Base-by-base conservation (phyloP, 2,797 vertebrate species). In the Odontamblyopus rebecca region DNA sequence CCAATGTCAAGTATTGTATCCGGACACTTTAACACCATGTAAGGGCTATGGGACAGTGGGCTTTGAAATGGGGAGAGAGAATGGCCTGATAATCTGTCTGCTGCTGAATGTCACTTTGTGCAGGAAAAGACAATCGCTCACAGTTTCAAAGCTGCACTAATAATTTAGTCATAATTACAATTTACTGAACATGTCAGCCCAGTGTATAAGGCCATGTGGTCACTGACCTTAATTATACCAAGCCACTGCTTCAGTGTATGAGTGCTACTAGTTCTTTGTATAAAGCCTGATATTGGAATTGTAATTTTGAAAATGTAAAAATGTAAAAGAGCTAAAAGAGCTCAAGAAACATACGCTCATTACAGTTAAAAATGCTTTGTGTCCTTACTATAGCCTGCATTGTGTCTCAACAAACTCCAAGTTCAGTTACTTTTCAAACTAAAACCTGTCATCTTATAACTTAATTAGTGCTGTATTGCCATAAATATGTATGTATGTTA, bases 1-100 rank as follows among this genome's bases (percentile, higher is more conserved):
- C 85, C 88, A 89, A 74, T 89, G 88, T 91, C 88, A 87, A 77
- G 67, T 78, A 86, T 90, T 90, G 88, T 91, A 75, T 70, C 3
- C 74, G 77, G 76, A 86, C 78, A 77, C 67, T 84, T 77, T 53
- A 88, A 88, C 81, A 85, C 50, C 78, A 72, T 88, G 85, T 86
- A 82, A 82, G 69, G 35, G 80, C 75, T 77, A 54, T 6, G 26
- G 74, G 79, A 84, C 73, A 67, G 78, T 67, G 53, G 72, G 80
- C 71, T 73, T 87, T 81, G 57, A 83, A 64, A 83, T 79, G 71
- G 69, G 51, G 60, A 73, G 74, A 83, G 73, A 74, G 67, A 38
- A 78, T 74, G 61, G 57, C 68, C 74, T 78, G 77, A 82, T 73
- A 81, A 78, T 76, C 59, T 69, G 66, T 72, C 76, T 32, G 61